Evolutionary conservation across 2,113 vertebrate genomes (phyloP).

Genomic region (Tragulus kanchil): DNA sequence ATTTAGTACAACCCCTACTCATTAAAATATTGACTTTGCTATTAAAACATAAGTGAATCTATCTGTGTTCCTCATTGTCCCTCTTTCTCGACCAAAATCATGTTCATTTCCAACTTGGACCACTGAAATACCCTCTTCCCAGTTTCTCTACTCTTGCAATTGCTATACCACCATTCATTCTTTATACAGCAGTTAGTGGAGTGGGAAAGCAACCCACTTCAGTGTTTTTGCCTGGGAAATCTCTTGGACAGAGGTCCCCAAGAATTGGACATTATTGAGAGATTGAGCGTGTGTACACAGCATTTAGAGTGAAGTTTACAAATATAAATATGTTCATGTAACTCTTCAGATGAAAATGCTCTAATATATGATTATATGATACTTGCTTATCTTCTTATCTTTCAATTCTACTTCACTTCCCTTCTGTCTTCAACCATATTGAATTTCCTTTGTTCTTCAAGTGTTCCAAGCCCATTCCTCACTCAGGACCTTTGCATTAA

Average conservation of each 20-base stretch:
- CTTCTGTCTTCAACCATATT: neutral
- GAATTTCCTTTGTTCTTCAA: neutral
- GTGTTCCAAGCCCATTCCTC: neutral
- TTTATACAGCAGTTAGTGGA: neutral
- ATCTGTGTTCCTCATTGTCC: neutral
- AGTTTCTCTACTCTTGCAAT: neutral
- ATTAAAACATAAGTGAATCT: neutral
- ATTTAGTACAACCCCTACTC: fast-evolving
- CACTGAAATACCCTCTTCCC: neutral
- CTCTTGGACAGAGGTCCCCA: neutral
- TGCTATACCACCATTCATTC: neutral
- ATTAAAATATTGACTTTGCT: neutral
- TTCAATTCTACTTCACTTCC: neutral
- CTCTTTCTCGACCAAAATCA: neutral
- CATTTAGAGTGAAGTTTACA: neutral
- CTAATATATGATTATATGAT: neutral
- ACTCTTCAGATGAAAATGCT: neutral
- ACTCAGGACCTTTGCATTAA: neutral
- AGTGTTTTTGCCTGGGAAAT: neutral
- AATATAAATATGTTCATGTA: neutral
- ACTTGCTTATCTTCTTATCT: neutral
- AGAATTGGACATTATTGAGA: neutral
- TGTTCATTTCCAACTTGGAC: neutral
- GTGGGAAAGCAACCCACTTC: neutral
- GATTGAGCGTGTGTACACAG: neutral